A percentile compares a stretch with the other conserved stretches of the same genome.
These are phyloP conservation scores for Nudaria mundana DNA, from an alignment of 2,888 invertebrate genomes.

Conservation along the genomic window DNA sequence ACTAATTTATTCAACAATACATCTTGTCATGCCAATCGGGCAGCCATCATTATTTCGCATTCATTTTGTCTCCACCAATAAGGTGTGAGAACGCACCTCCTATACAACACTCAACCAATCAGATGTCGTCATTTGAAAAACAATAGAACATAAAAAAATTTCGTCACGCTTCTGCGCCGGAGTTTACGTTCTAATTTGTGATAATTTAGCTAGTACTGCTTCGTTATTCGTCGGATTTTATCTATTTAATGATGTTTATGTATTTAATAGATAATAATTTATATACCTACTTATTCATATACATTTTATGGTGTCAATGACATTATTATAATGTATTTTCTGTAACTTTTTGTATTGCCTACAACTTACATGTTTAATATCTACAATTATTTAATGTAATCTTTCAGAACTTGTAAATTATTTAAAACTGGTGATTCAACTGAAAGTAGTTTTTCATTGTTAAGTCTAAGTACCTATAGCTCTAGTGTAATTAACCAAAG, in stretches of 20 bases:
- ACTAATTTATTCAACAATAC: constrained; percentile 74
- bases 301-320: constrained; percentile 5
- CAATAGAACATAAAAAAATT: constrained; percentile 78
- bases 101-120: constrained; percentile 58
- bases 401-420: too few relatives aligned
- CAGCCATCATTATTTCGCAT: constrained; percentile 76
- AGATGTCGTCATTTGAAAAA: constrained; percentile 66
- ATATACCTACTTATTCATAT: constrained; percentile 3
- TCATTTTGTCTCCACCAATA: constrained; percentile 63
- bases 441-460: too few relatives aligned
- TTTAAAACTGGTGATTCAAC: too few relatives aligned
- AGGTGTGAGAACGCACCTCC: constrained; percentile 55
- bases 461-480: too few relatives aligned
- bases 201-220: constrained; percentile 31
- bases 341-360: too few relatives aligned
- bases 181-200: constrained; percentile 56
- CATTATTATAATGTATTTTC: constrained; percentile 3
- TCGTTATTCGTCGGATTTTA: constrained; percentile 35
- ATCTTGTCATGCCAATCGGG: constrained; percentile 63
- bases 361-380: too few relatives aligned
- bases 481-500: too few relatives aligned
- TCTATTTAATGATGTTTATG: constrained; percentile 25
- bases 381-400: too few relatives aligned
- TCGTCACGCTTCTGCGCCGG: constrained; percentile 71
- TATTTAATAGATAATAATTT: constrained; percentile 6